phyloP scores from a whole-genome alignment of 2,888 invertebrate genomes.

The Callyntrura guangdongensis region DNA sequence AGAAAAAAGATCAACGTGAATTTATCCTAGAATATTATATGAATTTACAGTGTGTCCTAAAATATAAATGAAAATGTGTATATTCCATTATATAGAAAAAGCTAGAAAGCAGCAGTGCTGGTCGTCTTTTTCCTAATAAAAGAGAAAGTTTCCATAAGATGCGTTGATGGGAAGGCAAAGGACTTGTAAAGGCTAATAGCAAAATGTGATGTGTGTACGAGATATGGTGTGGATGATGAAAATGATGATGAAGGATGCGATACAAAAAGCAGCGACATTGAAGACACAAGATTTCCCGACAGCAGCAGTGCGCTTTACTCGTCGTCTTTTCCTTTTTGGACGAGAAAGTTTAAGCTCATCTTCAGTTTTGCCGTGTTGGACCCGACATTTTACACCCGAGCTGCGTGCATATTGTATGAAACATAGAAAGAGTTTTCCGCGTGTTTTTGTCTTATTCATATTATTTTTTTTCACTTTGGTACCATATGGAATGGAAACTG shows the following conservation, averaged over 20 bases:
- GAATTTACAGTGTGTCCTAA: not conserved
- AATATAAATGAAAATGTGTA: not conserved
- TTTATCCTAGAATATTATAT: not conserved
- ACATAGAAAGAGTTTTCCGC: constrained; percentile 56
- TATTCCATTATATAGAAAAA: not conserved
- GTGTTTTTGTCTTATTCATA: constrained; percentile 15
- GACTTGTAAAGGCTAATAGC: constrained; percentile 63
- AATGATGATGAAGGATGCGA: constrained; percentile 32
- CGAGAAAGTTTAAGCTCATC: not conserved
- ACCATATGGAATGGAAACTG: not conserved
- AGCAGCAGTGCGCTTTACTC: not conserved
- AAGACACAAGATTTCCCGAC: constrained; percentile 57
- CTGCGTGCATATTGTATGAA: constrained; percentile 70
- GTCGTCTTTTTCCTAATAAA: constrained; percentile 15
- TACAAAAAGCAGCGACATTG: constrained; percentile 56
- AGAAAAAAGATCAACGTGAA: constrained; percentile 59
- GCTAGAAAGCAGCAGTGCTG: not conserved
- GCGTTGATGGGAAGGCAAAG: not conserved
- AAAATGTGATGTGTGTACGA: constrained; percentile 56
- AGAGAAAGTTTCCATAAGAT: constrained; percentile 9
- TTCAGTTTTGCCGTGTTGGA: constrained; percentile 18
- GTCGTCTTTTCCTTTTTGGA: not conserved
- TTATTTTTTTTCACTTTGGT: not conserved
- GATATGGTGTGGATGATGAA: constrained; percentile 36
- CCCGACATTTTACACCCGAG: constrained; percentile 40